Conservation (phyloP, 2,113 vertebrate species). For the Illadopsis cleaveri region DNA sequence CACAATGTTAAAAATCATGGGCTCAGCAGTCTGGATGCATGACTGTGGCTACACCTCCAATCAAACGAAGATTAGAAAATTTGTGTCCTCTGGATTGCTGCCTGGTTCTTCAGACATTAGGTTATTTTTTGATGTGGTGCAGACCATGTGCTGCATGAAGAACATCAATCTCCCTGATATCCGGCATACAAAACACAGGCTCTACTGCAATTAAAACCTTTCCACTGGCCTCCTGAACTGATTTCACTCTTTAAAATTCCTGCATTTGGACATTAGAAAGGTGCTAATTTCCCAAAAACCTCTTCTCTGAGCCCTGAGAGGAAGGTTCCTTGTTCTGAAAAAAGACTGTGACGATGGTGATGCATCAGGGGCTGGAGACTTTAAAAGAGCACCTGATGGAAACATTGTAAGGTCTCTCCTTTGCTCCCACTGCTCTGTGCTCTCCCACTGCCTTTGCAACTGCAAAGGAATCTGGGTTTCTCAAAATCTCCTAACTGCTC, state of each 20-base stretch:
- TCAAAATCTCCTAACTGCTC: not conserved
- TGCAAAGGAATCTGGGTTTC: not conserved
- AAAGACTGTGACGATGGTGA: not conserved
- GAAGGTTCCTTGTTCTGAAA: not conserved
- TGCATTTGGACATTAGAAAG: not conserved
- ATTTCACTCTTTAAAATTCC: not conserved
- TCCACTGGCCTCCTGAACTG: not conserved
- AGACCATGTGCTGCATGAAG: not conserved
- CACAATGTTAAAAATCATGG: not conserved
- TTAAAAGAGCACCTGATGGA: not conserved
- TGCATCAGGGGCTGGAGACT: accelerated
- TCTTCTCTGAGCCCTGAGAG: not conserved
- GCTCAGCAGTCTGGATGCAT: not conserved
- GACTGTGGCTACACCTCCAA: accelerated
- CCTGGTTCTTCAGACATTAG: not conserved
- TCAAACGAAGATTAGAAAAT: not conserved
- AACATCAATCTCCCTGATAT: not conserved
- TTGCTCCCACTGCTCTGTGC: not conserved
- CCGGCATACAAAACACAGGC: accelerated
- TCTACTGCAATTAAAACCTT: not conserved
- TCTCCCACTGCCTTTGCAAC: not conserved
- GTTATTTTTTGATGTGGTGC: not conserved
- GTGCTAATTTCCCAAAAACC: accelerated
- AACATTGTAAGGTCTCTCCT: not conserved
- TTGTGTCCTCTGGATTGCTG: not conserved